Base-by-base conservation (phyloP, 2,797 vertebrate species). In the Allochrocebus solatus region DNA sequence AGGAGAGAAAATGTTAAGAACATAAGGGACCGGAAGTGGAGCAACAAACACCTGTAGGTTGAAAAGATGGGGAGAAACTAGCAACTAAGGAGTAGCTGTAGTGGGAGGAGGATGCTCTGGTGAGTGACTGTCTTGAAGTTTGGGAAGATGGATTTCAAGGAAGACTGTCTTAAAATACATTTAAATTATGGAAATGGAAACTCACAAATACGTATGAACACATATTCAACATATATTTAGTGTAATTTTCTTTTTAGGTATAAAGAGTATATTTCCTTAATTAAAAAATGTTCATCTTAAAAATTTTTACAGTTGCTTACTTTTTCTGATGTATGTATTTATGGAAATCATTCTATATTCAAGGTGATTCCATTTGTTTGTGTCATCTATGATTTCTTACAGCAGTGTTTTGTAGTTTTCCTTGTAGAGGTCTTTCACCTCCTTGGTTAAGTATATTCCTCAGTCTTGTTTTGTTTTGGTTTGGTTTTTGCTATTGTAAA, bases 71-170 rank as follows among this genome's bases (percentile, higher is more conserved):
- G 30, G 30, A 39, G 46, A 85, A 80, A 55, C 9, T 0, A 12
- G 22, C 3, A 74, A 48, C 14, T 76, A 74, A 41, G 28, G 28
- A 59, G 2, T 28, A 30, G 12, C 11, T 39, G 1, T 9, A 70
- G 21, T 61, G 0, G 2, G 19, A 78, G 7, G 39, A 53, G 1
- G 21, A 39, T 50, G 48, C 1, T 5, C 3, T 4, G 0, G 0
- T 5, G 12, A 22, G 0, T 14, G 4, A 30, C 6, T 17, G 2
- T 76, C 17, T 86, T 36, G 43, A 43, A 81, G 9, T 1, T 43
- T 43, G 30, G 5, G 3, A 83, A 55, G 39, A 81, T 75, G 16
- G 1, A 48, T 70, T 90, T 88, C 57, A 74, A 80, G 41, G 26
- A 85, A 87, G 19, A 76, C 10, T 46, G 7, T 75, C 46, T 72